Conservation (phyloP, 2,113 vertebrate species). For the Furnarius figulus region DNA sequence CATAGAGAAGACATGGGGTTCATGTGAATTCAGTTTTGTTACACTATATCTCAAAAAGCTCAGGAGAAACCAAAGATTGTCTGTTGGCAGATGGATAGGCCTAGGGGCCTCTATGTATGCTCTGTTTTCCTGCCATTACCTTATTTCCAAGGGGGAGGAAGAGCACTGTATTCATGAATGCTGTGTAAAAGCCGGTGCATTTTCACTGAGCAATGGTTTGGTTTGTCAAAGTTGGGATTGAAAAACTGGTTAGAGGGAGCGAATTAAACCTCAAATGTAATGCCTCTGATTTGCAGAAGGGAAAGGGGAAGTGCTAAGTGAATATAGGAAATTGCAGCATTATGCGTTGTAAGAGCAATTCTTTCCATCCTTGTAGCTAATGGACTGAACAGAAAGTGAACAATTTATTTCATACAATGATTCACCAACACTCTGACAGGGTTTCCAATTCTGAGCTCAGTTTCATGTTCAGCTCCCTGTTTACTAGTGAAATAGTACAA, state of each 20-base stretch:
- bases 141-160: neutral
- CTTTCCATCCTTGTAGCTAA: conserved; percentile 76
- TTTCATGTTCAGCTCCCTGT: conserved; percentile 71
- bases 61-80: neutral
- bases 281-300: conserved; percentile 61
- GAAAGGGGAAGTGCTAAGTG: conserved; percentile 71
- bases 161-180: neutral
- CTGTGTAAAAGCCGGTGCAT: neutral
- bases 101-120: neutral
- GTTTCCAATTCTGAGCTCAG: conserved; percentile 71
- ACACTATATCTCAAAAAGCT: neutral
- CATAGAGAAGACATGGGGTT: neutral
- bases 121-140: neutral
- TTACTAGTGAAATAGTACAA: conserved; percentile 73
- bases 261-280: conserved; percentile 67
- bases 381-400: conserved; percentile 78
- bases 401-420: conserved; percentile 79
- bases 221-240: conserved; percentile 60
- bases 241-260: conserved; percentile 63
- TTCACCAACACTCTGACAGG: conserved; percentile 75
- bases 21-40: neutral
- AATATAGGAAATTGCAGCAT: conserved; percentile 77
- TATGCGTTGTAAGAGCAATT: conserved; percentile 72
- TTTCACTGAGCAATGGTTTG: conserved; percentile 32
- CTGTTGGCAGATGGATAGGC: neutral